Conservation (phyloP, 2,888 invertebrate species). For the Campoplex nolae region DNA sequence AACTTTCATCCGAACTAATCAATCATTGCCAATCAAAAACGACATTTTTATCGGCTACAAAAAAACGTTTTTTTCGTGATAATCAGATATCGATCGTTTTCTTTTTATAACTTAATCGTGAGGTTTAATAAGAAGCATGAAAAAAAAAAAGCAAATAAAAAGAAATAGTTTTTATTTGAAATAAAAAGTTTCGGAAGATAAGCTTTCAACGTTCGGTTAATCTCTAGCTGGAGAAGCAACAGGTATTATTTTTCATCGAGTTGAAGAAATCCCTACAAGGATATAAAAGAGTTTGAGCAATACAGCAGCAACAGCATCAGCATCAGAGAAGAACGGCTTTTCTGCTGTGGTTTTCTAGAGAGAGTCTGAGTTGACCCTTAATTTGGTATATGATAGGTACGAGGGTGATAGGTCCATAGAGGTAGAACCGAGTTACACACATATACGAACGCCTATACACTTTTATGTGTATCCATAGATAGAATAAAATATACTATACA, state of each 20-base stretch:
- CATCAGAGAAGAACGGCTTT: conserved; percentile 21
- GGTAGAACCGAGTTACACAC: conserved; percentile 26
- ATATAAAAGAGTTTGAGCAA: conserved; percentile 19
- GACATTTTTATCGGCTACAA: not conserved
- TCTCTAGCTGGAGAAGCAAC: conserved; percentile 42
- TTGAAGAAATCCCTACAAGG: conserved; percentile 50
- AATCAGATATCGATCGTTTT: not conserved
- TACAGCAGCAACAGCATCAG: not conserved
- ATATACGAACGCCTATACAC: not conserved
- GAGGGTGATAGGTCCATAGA: conserved; percentile 36
- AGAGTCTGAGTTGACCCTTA: conserved; percentile 53
- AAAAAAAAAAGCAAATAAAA: not conserved
- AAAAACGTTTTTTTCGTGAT: not conserved
- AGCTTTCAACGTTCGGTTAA: conserved; percentile 28
- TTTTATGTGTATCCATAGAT: not conserved
- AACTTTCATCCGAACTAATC: too few relatives aligned
- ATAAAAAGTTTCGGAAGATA: conserved; percentile 5
- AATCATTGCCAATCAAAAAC: too few relatives aligned
- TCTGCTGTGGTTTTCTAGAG: conserved; percentile 17
- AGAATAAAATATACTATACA: conserved; percentile 34
- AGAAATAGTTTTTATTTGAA: not conserved
- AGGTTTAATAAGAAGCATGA: not conserved
- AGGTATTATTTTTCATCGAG: conserved; percentile 45
- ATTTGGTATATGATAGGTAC: conserved; percentile 52
- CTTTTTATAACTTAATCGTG: not conserved